Conservation (phyloP, 2,797 vertebrate species). For the Lutjanus campechanus region DNA sequence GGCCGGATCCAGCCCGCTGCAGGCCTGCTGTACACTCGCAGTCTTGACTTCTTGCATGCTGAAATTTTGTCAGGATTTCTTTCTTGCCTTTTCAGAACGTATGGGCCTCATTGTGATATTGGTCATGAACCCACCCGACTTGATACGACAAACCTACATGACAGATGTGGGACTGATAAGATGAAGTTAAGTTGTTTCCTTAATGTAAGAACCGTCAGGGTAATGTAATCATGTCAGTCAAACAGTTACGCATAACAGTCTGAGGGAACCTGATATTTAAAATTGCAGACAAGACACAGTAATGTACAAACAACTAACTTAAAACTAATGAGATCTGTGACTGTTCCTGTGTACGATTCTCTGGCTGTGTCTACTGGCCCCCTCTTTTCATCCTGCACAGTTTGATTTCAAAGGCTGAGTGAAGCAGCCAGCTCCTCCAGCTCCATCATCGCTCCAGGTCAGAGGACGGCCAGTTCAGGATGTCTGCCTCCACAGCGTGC, state of each 20-base stretch:
- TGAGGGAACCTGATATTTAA: conserved; percentile 18
- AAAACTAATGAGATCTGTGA: neutral
- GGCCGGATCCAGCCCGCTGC: neutral
- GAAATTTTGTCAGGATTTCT: neutral
- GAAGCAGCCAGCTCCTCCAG: conserved; percentile 75
- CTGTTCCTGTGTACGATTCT: conserved; percentile 18
- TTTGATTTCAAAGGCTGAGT: conserved; percentile 66
- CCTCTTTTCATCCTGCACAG: conserved; percentile 43
- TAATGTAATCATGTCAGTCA: conserved; percentile 20
- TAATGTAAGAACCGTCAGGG: conserved; percentile 1
- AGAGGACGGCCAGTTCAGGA: conserved; percentile 77
- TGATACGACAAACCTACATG: neutral
- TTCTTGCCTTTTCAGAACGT: neutral
- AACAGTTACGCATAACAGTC: conserved; percentile 5
- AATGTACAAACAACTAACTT: conserved; percentile 9
- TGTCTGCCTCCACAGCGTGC: conserved; percentile 71
- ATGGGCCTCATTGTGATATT: neutral
- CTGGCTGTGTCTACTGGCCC: conserved; percentile 1
- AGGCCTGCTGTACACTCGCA: neutral
- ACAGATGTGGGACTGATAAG: neutral
- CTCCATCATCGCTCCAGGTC: conserved; percentile 84
- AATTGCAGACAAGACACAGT: conserved; percentile 9
- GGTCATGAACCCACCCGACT: no score
- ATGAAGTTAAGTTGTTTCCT: conserved; percentile 1
- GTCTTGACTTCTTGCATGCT: neutral